These are phyloP conservation scores for Machaerirhynchus nigripectus DNA, from an alignment of 2,113 vertebrate genomes.

Conservation along the genomic window DNA sequence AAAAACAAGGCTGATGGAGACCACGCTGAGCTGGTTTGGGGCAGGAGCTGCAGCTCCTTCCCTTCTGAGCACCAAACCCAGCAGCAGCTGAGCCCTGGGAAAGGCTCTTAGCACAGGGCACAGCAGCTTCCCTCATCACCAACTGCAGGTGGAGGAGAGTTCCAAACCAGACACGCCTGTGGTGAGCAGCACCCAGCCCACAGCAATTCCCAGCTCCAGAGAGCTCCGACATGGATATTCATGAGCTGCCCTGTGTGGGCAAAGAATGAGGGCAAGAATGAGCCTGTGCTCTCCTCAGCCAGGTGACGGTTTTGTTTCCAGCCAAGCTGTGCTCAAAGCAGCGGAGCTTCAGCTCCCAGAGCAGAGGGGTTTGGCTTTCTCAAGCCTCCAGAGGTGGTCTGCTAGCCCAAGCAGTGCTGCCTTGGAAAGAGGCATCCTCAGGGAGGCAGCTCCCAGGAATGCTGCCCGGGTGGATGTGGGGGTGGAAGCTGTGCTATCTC, in stretches of 20 bases:
- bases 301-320: not conserved
- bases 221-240: not conserved
- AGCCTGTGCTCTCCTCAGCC: not conserved
- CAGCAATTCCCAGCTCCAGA: not conserved
- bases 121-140: not conserved
- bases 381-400: not conserved
- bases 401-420: not conserved
- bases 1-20: not conserved
- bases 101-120: not conserved
- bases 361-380: not conserved
- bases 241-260: not conserved
- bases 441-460: not conserved
- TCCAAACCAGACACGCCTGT: rapidly evolving
- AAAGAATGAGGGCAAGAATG: not conserved
- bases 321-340: not conserved
- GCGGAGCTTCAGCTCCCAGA: not conserved
- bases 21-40: rapidly evolving
- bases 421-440: not conserved
- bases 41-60: not conserved
- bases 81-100: not conserved
- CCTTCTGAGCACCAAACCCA: not conserved
- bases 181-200: not conserved
- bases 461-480: rapidly evolving
- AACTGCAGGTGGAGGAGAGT: rapidly evolving
- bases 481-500: not conserved